Percentiles rank a stretch among this genome's conserved stretches.
Conservation (phyloP, 2,113 vertebrate species). For the Pseudois nayaur region DNA sequence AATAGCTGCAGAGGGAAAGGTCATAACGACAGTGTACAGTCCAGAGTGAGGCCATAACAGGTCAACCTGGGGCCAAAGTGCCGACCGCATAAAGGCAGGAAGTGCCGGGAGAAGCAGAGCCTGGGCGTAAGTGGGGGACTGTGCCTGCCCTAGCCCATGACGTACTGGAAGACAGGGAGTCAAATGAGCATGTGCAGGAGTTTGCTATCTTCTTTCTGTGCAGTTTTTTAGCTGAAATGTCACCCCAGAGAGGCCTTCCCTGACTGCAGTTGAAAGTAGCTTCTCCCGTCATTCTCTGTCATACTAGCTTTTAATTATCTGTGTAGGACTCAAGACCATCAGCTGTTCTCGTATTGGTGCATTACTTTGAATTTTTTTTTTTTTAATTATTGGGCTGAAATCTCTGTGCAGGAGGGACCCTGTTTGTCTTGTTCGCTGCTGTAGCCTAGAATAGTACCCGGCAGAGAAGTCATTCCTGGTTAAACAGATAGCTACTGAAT, state of each 20-base stretch:
- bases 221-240: neutral
- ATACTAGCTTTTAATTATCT: neutral
- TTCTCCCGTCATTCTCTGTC: neutral
- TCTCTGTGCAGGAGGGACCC: neutral
- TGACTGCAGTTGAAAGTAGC: neutral
- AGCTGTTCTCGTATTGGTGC: neutral
- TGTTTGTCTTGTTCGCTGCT: neutral
- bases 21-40: neutral
- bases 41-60: neutral
- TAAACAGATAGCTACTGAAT: neutral
- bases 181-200: fast-evolving
- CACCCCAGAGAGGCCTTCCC: neutral
- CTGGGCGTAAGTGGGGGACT: fast-evolving
- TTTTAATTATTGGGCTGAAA: neutral
- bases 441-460: neutral
- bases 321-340: neutral
- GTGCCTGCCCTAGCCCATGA: neutral
- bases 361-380: neutral
- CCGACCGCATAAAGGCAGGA: fast-evolving
- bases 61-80: neutral
- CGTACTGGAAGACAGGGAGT: neutral
- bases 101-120: neutral
- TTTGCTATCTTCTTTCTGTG: neutral
- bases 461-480: neutral
- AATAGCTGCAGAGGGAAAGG: neutral